A percentile compares a stretch with the other conserved stretches of the same genome.
Evolutionary conservation across 2,797 vertebrate genomes (phyloP).

Genomic region (Champsocephalus esox): DNA sequence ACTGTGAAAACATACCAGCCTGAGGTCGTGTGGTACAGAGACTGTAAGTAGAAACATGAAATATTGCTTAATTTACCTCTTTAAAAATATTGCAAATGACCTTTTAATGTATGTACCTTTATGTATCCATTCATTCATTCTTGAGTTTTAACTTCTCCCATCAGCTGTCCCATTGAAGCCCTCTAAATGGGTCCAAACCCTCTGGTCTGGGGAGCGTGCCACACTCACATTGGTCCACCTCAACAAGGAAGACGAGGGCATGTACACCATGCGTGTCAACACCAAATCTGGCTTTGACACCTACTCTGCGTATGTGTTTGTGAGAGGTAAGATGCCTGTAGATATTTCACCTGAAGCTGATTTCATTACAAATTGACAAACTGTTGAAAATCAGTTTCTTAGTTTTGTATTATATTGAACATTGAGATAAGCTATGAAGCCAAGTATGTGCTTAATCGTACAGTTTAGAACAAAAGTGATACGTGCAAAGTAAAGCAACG

Average conservation of each 20-base stretch:
- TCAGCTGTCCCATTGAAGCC: slow-evolving; percentile 88
- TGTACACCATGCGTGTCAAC: slow-evolving; percentile 91
- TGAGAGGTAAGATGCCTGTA: slow-evolving; percentile 85
- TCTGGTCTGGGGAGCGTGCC: slow-evolving; percentile 94
- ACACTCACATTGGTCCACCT: slow-evolving; percentile 92
- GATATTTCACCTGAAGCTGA: neutral
- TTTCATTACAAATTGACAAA: neutral
- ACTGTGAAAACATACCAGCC: slow-evolving; percentile 95
- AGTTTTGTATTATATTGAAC: neutral
- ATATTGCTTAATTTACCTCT: neutral
- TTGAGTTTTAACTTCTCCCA: slow-evolving; percentile 11
- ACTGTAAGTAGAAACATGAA: slow-evolving; percentile 72
- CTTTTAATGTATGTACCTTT: neutral
- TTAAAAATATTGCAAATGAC: neutral
- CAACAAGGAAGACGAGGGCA: slow-evolving; percentile 98
- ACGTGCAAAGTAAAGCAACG: neutral
- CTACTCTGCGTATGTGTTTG: slow-evolving; percentile 93
- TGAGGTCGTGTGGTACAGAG: slow-evolving; percentile 93
- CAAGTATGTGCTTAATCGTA: neutral
- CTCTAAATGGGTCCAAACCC: slow-evolving; percentile 93
- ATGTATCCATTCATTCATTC: neutral
- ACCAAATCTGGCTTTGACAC: slow-evolving; percentile 96
- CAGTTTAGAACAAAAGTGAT: neutral
- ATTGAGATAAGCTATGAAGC: too few species aligned
- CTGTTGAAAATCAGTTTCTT: neutral